Conservation (phyloP, 2,888 invertebrate genomes). For the Odontomyia ornata region DNA sequence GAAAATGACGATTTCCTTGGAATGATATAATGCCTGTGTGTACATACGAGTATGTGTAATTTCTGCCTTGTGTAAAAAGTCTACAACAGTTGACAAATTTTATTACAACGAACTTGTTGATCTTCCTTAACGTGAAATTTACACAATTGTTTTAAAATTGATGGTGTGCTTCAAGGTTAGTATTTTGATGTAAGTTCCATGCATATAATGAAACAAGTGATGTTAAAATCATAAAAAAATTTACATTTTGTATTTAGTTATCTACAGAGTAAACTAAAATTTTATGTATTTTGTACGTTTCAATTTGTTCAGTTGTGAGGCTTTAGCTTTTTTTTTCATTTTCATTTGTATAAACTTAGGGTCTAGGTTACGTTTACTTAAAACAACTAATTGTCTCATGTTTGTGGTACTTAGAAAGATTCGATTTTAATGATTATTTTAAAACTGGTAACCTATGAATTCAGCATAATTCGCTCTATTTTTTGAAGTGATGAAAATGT, state of each 20-base stretch:
- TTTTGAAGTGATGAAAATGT: too few species aligned
- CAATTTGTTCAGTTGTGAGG: constrained; percentile 40
- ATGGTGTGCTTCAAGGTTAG: constrained; percentile 14
- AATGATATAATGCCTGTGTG: too few species aligned
- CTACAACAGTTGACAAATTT: background rate
- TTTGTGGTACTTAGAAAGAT: constrained; percentile 30
- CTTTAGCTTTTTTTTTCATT: constrained; percentile 14
- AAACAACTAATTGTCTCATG: constrained; percentile 34
- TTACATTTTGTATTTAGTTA: constrained; percentile 24
- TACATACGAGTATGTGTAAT: background rate
- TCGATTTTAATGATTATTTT: background rate
- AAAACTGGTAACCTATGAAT: background rate
- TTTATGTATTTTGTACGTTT: constrained; percentile 44
- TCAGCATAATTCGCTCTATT: background rate
- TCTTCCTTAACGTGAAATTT: constrained; percentile 7
- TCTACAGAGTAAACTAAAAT: constrained; percentile 23
- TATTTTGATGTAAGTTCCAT: constrained; percentile 21
- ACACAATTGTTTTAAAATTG: constrained; percentile 19
- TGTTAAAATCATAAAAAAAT: background rate
- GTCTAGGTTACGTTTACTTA: constrained; percentile 5
- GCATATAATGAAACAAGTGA: background rate
- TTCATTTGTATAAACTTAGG: constrained; percentile 16
- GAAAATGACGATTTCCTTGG: too few species aligned
- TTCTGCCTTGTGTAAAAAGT: constrained; percentile 9
- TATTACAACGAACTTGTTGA: too few species aligned